phyloP scores from a whole-genome alignment of 2,797 vertebrate genomes.

The Sebastes hopkinsi region DNA sequence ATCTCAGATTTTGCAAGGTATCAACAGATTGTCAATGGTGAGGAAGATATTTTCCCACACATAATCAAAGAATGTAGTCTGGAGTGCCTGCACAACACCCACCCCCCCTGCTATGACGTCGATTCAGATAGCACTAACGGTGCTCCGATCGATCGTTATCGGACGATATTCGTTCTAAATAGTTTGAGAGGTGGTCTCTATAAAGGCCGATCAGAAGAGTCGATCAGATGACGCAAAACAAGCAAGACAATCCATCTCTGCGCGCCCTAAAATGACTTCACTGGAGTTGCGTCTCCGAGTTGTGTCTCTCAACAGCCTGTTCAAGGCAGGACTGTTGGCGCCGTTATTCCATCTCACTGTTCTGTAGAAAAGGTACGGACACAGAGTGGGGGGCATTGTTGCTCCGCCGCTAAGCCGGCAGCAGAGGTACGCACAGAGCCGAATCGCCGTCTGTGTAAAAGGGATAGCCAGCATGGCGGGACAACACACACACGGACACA shows the following conservation, averaged over 20 bases:
- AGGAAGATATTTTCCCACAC: conserved; percentile 70
- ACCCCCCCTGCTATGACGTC: background rate
- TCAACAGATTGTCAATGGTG: conserved; percentile 75
- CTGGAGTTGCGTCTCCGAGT: too few species aligned
- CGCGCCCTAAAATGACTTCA: background rate
- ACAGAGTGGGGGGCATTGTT: too few species aligned
- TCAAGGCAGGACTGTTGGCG: too few species aligned
- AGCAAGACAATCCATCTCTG: background rate
- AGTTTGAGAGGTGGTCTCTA: background rate
- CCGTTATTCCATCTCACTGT: too few species aligned
- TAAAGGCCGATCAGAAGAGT: background rate
- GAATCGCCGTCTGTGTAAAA: too few species aligned
- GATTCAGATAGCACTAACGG: conserved; percentile 13
- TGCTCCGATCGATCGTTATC: background rate
- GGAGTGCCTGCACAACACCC: conserved; percentile 6
- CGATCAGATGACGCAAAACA: background rate
- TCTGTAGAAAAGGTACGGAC: too few species aligned
- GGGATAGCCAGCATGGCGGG: too few species aligned
- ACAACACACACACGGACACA: too few species aligned
- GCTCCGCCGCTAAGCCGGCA: too few species aligned
- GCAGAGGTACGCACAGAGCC: too few species aligned
- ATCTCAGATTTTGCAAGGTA: conserved; percentile 76
- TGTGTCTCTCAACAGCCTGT: too few species aligned
- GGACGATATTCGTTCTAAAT: background rate
- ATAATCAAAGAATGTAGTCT: conserved; percentile 68